These are phyloP conservation scores for Apogon hyalosoma DNA, from an alignment of 2,797 vertebrate species.

Conservation along the genomic window DNA sequence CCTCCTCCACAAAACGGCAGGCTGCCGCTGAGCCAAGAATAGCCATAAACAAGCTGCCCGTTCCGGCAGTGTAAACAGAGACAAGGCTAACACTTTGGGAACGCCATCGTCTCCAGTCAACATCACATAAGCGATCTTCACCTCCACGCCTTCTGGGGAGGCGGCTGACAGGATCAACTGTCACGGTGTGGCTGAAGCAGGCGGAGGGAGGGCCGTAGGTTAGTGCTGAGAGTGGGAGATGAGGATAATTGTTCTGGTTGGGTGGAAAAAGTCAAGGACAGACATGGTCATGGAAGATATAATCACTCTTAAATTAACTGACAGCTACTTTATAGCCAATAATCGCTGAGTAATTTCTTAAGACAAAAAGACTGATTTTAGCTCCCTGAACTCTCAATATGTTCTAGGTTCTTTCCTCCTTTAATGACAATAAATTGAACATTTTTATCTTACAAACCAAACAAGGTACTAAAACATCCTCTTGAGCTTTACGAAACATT, in stretches of 20 bases:
- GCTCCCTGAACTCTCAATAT: too few species aligned
- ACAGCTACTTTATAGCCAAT: not conserved
- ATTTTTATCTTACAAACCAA: too few species aligned
- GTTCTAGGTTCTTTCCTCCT: too few species aligned
- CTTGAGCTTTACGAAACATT: too few species aligned
- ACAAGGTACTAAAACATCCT: too few species aligned
- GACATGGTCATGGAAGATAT: not conserved
- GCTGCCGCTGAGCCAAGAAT: slow-evolving; percentile 64
- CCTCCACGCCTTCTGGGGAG: slow-evolving; percentile 12
- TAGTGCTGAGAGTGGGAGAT: slow-evolving; percentile 1
- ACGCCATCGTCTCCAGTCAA: slow-evolving; percentile 52
- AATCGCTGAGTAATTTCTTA: too few species aligned
- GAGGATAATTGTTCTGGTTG: slow-evolving; percentile 23
- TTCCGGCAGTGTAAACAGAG: slow-evolving; percentile 64
- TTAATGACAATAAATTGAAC: too few species aligned
- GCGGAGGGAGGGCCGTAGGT: slow-evolving; percentile 19
- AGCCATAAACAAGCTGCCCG: slow-evolving; percentile 64
- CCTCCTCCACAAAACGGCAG: slow-evolving; percentile 53
- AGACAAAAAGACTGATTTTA: too few species aligned
- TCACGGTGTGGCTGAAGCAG: not conserved
- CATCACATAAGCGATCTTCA: slow-evolving; percentile 54
- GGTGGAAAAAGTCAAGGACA: slow-evolving; percentile 15
- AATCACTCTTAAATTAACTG: not conserved
- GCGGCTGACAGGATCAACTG: slow-evolving; percentile 36
- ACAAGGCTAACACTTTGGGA: slow-evolving; percentile 50